These are phyloP conservation scores for Entomyzon cyanotis DNA, from an alignment of 2,113 vertebrate species.

Conservation along the genomic window DNA sequence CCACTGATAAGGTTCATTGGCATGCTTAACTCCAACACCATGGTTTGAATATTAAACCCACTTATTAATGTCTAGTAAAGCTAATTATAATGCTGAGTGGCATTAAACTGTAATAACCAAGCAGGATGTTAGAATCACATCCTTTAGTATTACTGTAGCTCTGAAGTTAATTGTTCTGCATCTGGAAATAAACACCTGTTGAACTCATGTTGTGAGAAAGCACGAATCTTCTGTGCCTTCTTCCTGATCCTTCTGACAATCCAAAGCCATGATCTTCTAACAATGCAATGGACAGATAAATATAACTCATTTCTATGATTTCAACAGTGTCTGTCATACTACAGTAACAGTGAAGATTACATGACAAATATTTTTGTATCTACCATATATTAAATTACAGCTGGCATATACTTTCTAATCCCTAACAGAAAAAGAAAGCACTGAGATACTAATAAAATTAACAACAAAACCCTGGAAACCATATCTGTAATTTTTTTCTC, in stretches of 20 bases:
- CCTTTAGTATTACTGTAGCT: not conserved
- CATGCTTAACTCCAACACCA: conserved; percentile 68
- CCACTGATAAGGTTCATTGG: conserved; percentile 68
- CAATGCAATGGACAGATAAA: not conserved
- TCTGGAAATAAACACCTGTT: conserved; percentile 9
- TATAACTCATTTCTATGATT: not conserved
- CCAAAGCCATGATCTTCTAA: not conserved
- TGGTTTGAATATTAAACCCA: conserved; percentile 68
- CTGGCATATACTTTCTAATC: not conserved
- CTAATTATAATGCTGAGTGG: conserved; percentile 62
- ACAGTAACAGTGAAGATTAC: not conserved
- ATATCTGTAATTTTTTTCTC: not conserved
- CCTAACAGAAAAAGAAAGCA: not conserved
- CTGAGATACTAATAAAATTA: not conserved
- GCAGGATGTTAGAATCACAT: not conserved
- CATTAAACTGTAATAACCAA: conserved; percentile 56
- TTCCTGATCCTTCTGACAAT: not conserved
- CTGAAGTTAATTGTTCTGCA: conserved; percentile 35
- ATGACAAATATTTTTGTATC: not conserved
- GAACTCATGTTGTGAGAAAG: not conserved
- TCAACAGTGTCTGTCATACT: not conserved
- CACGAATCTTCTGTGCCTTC: not conserved
- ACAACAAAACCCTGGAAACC: not conserved
- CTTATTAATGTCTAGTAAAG: conserved; percentile 64
- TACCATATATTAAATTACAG: not conserved